Evolutionary conservation across 2,888 invertebrate genomes (phyloP).

Genomic region (Orthosia gracilis): DNA sequence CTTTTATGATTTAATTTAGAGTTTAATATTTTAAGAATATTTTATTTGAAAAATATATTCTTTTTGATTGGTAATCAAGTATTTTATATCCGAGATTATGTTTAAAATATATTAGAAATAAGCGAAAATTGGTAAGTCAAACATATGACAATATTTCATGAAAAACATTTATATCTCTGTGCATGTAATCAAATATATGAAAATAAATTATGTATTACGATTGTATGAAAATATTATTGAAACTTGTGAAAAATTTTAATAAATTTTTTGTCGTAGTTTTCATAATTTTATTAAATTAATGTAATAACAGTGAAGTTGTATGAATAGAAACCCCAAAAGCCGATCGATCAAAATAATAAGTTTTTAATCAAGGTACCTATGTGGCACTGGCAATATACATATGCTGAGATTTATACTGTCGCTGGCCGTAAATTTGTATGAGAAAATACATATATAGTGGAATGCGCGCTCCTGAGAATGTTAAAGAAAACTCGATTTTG

Average conservation of each 20-base stretch:
- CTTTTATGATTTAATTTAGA: constrained; percentile 50
- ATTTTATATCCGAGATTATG: constrained; percentile 52
- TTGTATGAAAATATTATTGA: constrained; percentile 46
- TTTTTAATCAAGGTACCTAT: no score
- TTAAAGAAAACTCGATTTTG: no score
- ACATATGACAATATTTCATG: constrained; percentile 45
- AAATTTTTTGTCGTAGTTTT: constrained; percentile 43
- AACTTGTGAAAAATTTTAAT: constrained; percentile 52
- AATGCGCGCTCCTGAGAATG: no score
- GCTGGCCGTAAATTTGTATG: no score
- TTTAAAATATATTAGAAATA: constrained; percentile 49
- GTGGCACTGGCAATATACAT: no score
- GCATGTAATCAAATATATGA: constrained; percentile 37
- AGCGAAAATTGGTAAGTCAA: constrained; percentile 28
- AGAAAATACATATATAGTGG: no score
- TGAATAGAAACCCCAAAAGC: no score
- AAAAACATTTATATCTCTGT: constrained; percentile 17
- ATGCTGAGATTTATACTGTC: no score
- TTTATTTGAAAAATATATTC: constrained; percentile 13
- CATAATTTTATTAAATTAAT: neutral
- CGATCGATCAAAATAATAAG: no score
- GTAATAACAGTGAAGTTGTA: no score
- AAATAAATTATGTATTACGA: constrained; percentile 22
- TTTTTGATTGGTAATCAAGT: constrained; percentile 38
- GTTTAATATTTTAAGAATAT: constrained; percentile 36